These are phyloP conservation scores for Paraescarpia echinospica DNA, from an alignment of 1,140 invertebrate species.

Conservation along the genomic window DNA sequence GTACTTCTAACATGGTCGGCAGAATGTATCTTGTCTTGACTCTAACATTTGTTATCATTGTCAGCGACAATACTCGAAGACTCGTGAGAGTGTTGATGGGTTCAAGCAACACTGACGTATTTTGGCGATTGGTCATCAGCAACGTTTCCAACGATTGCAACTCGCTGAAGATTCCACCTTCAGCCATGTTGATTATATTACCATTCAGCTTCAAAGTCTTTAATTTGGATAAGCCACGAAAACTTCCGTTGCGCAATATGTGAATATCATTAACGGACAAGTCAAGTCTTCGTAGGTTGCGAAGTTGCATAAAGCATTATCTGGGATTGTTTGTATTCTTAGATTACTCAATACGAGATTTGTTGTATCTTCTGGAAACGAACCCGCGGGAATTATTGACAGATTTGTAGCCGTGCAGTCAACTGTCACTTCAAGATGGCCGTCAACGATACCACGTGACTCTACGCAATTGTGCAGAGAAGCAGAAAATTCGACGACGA, in stretches of 20 bases:
- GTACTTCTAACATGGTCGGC: neutral
- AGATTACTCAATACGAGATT: neutral
- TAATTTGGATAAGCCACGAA: neutral
- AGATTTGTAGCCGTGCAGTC: neutral
- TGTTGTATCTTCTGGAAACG: neutral
- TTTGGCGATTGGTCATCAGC: neutral
- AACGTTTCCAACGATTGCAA: neutral
- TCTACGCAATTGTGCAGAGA: neutral
- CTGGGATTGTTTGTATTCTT: neutral
- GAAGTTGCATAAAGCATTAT: neutral
- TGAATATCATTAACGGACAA: neutral
- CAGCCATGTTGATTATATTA: neutral
- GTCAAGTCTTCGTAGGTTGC: neutral
- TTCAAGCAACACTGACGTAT: neutral
- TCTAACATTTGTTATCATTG: neutral
- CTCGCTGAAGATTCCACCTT: neutral
- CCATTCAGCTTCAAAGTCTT: neutral
- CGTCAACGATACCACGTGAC: neutral
- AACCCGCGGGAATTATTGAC: neutral
- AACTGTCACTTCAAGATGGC: neutral
- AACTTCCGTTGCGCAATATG: neutral
- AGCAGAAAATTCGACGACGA: neutral
- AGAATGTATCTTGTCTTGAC: neutral
- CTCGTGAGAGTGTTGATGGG: neutral
- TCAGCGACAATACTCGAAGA: neutral